phyloP scores from a whole-genome alignment of 2,113 vertebrate species.

The Boulengeromyrus knoepffleri region DNA sequence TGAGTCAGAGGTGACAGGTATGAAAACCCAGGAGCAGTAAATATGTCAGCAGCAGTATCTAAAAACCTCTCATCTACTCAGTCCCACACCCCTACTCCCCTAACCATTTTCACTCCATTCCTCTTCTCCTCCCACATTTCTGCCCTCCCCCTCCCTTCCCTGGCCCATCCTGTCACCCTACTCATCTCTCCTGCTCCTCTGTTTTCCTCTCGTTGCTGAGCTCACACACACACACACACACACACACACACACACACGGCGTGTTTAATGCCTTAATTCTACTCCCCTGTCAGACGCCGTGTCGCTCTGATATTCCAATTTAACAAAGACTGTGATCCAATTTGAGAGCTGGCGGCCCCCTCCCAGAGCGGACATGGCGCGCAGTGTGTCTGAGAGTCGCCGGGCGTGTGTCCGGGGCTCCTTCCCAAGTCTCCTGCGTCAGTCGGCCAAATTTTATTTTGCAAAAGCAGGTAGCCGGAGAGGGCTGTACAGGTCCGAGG shows the following conservation, averaged over 20 bases:
- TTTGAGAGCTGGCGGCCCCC: constrained; percentile 52
- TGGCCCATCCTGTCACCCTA: not conserved
- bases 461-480: not conserved
- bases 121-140: not conserved
- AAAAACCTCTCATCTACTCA: not conserved
- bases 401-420: not conserved
- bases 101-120: not conserved
- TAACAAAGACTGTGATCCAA: constrained; percentile 60
- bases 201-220: not conserved
- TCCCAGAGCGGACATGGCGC: constrained; percentile 19
- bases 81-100: not conserved
- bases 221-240: not conserved
- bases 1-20: not conserved
- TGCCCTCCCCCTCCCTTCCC: not conserved
- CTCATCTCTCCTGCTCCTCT: not conserved
- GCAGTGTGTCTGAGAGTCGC: not conserved
- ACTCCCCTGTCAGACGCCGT: constrained; percentile 54
- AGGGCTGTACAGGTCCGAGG: not conserved
- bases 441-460: not conserved
- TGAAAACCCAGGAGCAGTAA: not conserved
- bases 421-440: not conserved
- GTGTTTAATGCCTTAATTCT: constrained; percentile 62
- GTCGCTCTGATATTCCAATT: constrained; percentile 61
- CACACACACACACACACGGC: constrained; percentile 44
- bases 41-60: not conserved